These are phyloP conservation scores for Chionodraco myersi DNA, from an alignment of 2,113 vertebrate species.

Conservation along the genomic window DNA sequence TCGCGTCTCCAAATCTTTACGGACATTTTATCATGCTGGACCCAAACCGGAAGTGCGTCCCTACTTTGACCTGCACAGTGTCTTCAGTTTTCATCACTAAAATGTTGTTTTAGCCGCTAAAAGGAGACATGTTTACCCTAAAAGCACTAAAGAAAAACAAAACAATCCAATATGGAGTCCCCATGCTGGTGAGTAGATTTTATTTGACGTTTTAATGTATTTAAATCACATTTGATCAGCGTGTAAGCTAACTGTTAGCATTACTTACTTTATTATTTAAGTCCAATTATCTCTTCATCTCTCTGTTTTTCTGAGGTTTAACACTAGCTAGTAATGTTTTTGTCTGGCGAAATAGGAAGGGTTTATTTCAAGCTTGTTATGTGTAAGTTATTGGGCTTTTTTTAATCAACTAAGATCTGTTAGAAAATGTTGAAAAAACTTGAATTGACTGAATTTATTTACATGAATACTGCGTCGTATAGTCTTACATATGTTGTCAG, in stretches of 20 bases:
- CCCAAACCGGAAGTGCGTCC: slow-evolving; percentile 11
- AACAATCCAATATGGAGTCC: slow-evolving; percentile 88
- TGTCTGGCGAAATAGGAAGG: no score
- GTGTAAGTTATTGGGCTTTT: no score
- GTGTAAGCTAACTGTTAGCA: slow-evolving; percentile 2
- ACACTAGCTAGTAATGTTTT: no score
- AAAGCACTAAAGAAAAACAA: slow-evolving; percentile 76
- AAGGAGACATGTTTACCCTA: slow-evolving; percentile 67
- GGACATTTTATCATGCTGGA: slow-evolving; percentile 40
- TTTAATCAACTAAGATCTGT: no score
- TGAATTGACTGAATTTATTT: no score
- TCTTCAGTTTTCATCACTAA: background rate
- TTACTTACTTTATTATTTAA: background rate
- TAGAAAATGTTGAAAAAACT: no score
- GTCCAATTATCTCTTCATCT: no score
- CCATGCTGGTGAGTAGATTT: slow-evolving; percentile 88
- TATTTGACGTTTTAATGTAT: background rate
- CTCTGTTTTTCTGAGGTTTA: background rate
- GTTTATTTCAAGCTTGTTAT: no score
- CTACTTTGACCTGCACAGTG: slow-evolving; percentile 38
- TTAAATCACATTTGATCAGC: no score
- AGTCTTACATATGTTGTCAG: no score
- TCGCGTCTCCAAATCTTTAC: background rate
- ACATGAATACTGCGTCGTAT: no score
- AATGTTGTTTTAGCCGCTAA: slow-evolving; percentile 29